Base-by-base conservation (phyloP, 2,113 vertebrate genomes). In the Psammodynastes pulverulentus region DNA sequence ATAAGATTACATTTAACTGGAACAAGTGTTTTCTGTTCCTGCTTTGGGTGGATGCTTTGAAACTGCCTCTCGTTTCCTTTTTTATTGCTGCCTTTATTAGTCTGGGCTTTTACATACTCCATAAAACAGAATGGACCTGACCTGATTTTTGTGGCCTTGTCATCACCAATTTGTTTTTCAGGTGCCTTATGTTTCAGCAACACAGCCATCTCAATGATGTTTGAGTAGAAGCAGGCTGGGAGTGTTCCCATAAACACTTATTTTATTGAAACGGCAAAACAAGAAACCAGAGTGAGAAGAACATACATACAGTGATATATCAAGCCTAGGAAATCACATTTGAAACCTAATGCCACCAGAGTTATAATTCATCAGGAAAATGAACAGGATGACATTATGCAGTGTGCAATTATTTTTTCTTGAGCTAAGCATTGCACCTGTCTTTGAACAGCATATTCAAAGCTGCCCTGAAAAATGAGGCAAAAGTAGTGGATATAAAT, bases 231-330 rank as follows among this genome's bases (percentile, higher is more conserved):
- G 49, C 92, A 93, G 84, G 93, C 34, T 45, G 29, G 46, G 88
- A 94, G 13, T 48, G 89, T 90, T 95, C 94, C 92, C 93, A 93
- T 93, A 96, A 95, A 96, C 95, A 95, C 92, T 93, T 94, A 48
- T 89, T 95, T 85, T 94, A 95, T 92, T 86, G 84, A 15, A 48
- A 91, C 15, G 4, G n/a, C 89, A 45, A 15, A 43, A 2, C 93
- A 95, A 93, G 39, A 62, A 52, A 94, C 93, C 95, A 86, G 91
- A 93, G 94, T 96, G 94, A 93, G 92, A 94, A 0, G 0, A 91
- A 91, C 84, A 89, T 67, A 93, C 0, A 92, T 51, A 92, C 95
- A 94, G 95, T 94, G 95, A 92, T n/a, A 95, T 94, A 95, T 95
- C 96, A 96, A 94, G 93, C 94, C 34, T 10, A 62, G 62, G 39